Evolutionary conservation across 2,113 vertebrate species (phyloP).

Genomic region (Lonchura striata): DNA sequence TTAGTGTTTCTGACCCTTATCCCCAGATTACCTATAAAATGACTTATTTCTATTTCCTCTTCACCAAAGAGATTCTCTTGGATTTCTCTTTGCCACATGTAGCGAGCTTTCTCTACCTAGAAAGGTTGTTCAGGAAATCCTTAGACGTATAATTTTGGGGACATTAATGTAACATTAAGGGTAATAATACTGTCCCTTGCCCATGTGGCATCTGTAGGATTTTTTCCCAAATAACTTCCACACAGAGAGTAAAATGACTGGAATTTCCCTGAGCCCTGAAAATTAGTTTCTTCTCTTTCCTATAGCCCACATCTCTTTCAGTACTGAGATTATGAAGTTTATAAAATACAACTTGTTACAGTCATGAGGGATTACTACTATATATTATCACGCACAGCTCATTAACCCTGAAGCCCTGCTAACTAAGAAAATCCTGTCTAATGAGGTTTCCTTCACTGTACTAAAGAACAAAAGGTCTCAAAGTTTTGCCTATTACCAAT

Average conservation of each 20-base stretch:
- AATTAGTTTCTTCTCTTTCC: conserved; percentile 62
- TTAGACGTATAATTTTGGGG: not conserved
- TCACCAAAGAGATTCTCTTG: not conserved
- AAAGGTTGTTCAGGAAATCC: not conserved
- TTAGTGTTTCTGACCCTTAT: not conserved
- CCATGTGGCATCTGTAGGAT: not conserved
- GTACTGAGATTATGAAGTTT: conserved; percentile 74
- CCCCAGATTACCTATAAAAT: not conserved
- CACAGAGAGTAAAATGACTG: not conserved
- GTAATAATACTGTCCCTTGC: not conserved
- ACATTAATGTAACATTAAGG: not conserved
- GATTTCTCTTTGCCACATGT: not conserved
- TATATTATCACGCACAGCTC: conserved; percentile 81
- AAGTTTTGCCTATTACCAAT: conserved; percentile 77
- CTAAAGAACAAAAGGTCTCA: conserved; percentile 80
- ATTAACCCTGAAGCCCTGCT: conserved; percentile 79
- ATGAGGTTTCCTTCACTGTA: conserved; percentile 79
- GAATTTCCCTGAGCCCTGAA: conserved; percentile 35
- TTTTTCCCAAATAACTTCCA: conserved; percentile 15
- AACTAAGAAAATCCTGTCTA: conserved; percentile 83
- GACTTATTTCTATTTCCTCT: not conserved
- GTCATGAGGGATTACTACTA: conserved; percentile 77
- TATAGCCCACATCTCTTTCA: conserved; percentile 50
- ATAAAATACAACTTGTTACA: conserved; percentile 79
- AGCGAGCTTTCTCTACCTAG: not conserved